Evolutionary conservation across 92 coral and sea anemone species (phyloP).

Genomic region (Pocillopora meandrina): DNA sequence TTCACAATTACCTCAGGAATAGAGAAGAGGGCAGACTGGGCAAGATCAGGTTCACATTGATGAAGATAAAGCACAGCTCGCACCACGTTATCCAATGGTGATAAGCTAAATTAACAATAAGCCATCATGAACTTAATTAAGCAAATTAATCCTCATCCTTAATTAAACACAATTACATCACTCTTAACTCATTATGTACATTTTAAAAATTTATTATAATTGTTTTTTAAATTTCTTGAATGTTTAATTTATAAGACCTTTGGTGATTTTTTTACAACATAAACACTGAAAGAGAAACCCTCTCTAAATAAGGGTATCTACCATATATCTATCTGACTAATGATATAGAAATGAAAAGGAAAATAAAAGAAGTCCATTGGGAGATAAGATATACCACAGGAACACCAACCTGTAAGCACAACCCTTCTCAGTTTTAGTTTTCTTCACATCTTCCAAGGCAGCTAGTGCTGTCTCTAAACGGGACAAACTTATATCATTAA

Average conservation of each 20-base stretch:
- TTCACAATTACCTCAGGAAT: conserved; percentile 69
- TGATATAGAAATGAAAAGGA: no score
- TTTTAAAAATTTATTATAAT: no score
- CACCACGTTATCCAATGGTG: conserved; percentile 83
- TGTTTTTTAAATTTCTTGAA: no score
- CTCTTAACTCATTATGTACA: no score
- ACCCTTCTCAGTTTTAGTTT: conserved; percentile 42
- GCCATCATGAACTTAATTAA: not conserved
- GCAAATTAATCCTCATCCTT: not conserved
- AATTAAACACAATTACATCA: not conserved
- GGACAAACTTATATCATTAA: not conserved
- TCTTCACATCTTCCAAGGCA: conserved; percentile 80
- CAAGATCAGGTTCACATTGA: conserved; percentile 89
- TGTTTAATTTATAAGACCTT: no score
- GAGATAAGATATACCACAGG: not conserved
- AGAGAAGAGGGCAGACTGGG: conserved; percentile 69
- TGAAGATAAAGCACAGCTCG: conserved; percentile 83
- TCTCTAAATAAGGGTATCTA: no score
- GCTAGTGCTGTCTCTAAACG: conserved; percentile 69
- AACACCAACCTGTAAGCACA: conserved; percentile 61
- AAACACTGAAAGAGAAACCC: no score
- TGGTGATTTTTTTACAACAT: no score
- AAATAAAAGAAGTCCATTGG: not conserved
- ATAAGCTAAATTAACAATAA: conserved; percentile 44
- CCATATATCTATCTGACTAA: no score